Evolutionary conservation across 2,888 invertebrate species (phyloP).

Genomic region (Sinohyriopsis cumingii): DNA sequence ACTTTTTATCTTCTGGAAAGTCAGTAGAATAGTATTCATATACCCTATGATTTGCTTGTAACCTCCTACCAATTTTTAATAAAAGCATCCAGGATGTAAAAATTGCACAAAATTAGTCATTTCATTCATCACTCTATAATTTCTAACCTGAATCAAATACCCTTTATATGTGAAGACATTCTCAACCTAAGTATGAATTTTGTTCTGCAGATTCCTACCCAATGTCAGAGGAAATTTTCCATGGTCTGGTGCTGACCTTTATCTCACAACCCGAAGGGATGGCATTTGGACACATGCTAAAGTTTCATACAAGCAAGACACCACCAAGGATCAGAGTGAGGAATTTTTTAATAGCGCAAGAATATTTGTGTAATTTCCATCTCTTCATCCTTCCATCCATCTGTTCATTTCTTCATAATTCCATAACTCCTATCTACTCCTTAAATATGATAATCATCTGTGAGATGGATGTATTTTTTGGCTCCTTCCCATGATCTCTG

Average conservation of each 20-base stretch:
- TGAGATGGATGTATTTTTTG: too few relatives aligned
- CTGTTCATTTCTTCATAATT: neutral
- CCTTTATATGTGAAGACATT: constrained; percentile 1
- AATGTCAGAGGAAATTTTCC: constrained; percentile 26
- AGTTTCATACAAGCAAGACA: constrained; percentile 32
- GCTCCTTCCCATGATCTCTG: too few relatives aligned
- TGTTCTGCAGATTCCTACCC: constrained; percentile 31
- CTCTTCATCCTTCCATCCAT: neutral
- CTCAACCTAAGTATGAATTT: neutral
- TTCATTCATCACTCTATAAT: too few relatives aligned
- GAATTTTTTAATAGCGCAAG: neutral
- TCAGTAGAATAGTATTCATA: too few relatives aligned
- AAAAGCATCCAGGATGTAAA: too few relatives aligned
- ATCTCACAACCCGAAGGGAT: constrained; percentile 37
- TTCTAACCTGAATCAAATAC: neutral
- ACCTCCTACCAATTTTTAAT: too few relatives aligned
- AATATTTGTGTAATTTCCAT: too few relatives aligned
- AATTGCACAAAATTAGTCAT: too few relatives aligned
- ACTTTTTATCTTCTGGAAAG: too few relatives aligned
- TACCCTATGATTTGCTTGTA: too few relatives aligned
- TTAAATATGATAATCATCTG: too few relatives aligned
- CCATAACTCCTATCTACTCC: neutral
- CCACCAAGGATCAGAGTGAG: constrained; percentile 29
- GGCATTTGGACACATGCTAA: constrained; percentile 42
- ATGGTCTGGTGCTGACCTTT: constrained; percentile 28